Base-by-base conservation (phyloP, 2,888 invertebrate species). In the Lepidonotus clava region DNA sequence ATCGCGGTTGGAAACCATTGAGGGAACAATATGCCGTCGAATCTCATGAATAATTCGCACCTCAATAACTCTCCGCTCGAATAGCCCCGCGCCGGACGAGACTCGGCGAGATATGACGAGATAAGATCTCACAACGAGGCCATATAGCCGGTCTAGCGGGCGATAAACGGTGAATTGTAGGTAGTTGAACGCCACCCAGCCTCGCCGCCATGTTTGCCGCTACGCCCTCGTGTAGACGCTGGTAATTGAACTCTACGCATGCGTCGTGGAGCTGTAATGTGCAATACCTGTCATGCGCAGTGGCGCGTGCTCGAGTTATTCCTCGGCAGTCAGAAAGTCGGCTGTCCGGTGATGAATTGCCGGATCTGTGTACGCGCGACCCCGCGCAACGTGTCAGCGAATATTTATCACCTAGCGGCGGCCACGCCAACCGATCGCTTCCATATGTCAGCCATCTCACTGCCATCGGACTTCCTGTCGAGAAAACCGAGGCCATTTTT, bases 101-200 rank as follows among this genome's bases (percentile, higher is more conserved):
- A 34, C 34, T 71, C 38, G n/a, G 36, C 71, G 71, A 71, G 71
- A 71, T 71, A 71, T 71, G 51, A 46, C 80, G 80, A 80, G 80
- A 80, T 80, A 80, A 51, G 80, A 80, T 80, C 80, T 46, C 46
- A 46, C n/a, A 80, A 51, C 80, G 80, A 80, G 80, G 80, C 51
- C 80, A 32, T 80, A 80, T 28, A 46, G 32, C 71, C 71, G 32
- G 80, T 80, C 80, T 80, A 80, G 80, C 24, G 80, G 46, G 80
- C 80, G 80, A 80, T 80, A 80, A 80, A 80, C 80, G 51, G 80
- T 41, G 80, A 80, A 80, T 46, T 80, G 80, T 80, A 76, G 76
- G 76, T 76, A 76, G 40, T 36, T 36, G 76, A 76, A 76, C 38
- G 36, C 14, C 41, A 28, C 14, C 80, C 14, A 8, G 24, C 46